Conservation (phyloP, 2,113 vertebrate genomes). For the Struthio camelus region DNA sequence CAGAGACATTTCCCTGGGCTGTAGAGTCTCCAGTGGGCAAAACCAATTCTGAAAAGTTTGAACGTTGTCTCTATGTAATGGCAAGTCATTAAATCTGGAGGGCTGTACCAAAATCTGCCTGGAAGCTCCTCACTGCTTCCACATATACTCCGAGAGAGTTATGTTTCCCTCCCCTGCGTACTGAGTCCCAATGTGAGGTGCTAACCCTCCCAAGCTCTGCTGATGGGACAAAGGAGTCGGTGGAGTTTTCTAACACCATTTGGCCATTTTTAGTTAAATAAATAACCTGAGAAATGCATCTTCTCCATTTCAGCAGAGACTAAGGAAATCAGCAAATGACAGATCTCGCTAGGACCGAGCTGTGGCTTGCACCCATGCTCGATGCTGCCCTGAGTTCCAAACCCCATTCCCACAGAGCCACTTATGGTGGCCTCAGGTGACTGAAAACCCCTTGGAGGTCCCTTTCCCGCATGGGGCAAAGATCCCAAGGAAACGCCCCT, state of each 20-base stretch:
- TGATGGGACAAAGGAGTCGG: accelerated
- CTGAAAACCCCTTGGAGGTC: neutral
- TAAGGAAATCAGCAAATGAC: neutral
- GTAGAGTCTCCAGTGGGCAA: neutral
- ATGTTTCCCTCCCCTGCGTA: accelerated
- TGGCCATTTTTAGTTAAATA: neutral
- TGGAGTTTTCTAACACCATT: neutral
- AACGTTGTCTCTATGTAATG: neutral
- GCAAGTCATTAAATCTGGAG: neutral
- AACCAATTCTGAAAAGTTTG: neutral
- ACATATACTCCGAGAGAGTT: accelerated
- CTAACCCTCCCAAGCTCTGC: neutral
- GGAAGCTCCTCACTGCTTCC: neutral
- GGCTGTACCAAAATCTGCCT: neutral
- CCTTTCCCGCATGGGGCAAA: neutral
- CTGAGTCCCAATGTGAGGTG: neutral
- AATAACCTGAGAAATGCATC: accelerated
- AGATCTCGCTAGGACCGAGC: neutral
- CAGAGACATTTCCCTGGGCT: neutral
- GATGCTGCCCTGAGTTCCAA: neutral
- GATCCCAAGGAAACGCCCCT: neutral
- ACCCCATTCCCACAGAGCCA: accelerated
- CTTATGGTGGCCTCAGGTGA: accelerated
- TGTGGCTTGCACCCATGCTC: neutral
- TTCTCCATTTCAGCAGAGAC: neutral